Percentiles rank a stretch among this genome's conserved stretches.
phyloP scores from a whole-genome alignment of 2,113 vertebrate genomes.

The Mus spicilegus region DNA sequence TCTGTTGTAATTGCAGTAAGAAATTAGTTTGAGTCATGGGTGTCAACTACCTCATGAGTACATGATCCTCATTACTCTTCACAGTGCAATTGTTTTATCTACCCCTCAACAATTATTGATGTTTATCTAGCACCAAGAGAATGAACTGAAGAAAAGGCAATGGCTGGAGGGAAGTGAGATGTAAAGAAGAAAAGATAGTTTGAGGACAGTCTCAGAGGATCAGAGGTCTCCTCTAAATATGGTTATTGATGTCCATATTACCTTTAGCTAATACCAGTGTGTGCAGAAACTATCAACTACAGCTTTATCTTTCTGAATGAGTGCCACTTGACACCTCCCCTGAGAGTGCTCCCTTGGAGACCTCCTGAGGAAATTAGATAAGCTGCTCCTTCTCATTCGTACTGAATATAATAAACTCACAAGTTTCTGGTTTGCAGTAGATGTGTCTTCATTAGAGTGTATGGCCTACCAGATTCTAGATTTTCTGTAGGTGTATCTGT shows the following conservation, averaged over 20 bases:
- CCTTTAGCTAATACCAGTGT: neutral
- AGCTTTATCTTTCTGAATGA: neutral
- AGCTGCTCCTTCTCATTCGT: neutral
- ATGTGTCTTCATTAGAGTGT: neutral
- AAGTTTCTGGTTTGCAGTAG: neutral
- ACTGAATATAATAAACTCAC: neutral
- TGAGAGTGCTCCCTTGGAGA: neutral
- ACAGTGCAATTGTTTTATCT: neutral
- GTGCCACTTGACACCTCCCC: no score
- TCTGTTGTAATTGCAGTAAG: neutral
- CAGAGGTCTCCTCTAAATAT: neutral
- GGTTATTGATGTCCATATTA: neutral
- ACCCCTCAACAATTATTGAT: neutral
- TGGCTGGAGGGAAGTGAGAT: neutral
- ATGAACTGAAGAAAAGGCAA: neutral
- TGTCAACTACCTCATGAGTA: neutral
- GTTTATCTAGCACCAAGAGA: neutral
- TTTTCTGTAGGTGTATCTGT: neutral
- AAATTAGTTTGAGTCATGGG: neutral
- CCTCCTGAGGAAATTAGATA: neutral
- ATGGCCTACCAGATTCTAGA: neutral
- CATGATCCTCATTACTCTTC: neutral
- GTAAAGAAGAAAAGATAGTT: neutral
- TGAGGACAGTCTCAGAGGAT: neutral
- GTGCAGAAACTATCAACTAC: neutral